A percentile compares a stretch with the other conserved stretches of the same genome.
phyloP scores from a whole-genome alignment of 2,113 vertebrate genomes.

The Scomber japonicus region DNA sequence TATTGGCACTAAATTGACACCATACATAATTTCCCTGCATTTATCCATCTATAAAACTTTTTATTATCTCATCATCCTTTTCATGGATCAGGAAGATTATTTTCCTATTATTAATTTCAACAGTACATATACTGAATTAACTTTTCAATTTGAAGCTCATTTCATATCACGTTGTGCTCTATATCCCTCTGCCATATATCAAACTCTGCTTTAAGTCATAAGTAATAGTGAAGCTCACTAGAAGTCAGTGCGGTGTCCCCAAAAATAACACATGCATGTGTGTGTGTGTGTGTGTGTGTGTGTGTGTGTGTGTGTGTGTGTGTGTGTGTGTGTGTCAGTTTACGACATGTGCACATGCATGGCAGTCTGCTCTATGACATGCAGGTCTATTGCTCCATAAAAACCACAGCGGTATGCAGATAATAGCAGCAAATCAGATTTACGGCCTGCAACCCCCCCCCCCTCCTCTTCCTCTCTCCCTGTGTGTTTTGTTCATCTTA shows the following conservation, averaged over 20 bases:
- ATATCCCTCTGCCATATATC: not conserved
- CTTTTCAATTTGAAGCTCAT: not conserved
- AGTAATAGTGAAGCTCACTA: not conserved
- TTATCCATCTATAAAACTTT: too few relatives aligned
- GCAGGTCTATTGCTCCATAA: not conserved
- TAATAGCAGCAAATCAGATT: conserved; percentile 16
- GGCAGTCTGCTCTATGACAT: conserved; percentile 10
- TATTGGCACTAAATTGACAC: too few relatives aligned
- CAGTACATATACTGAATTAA: too few relatives aligned
- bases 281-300: not conserved
- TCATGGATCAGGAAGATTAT: too few relatives aligned
- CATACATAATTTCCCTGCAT: too few relatives aligned
- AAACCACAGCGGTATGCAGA: not conserved
- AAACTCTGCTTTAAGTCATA: not conserved
- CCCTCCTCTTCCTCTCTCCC: not conserved
- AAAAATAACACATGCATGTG: conserved; percentile 11
- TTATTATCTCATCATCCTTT: too few relatives aligned
- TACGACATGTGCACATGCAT: not conserved
- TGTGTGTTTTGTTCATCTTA: conserved; percentile 53
- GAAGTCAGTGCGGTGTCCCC: not conserved
- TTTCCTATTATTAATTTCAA: too few relatives aligned
- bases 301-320: too few relatives aligned
- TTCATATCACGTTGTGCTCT: not conserved
- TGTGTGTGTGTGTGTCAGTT: not conserved
- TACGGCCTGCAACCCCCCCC: not conserved